Evolutionary conservation across 2,888 invertebrate genomes (phyloP).

Genomic region (Tachystola acroxantha): DNA sequence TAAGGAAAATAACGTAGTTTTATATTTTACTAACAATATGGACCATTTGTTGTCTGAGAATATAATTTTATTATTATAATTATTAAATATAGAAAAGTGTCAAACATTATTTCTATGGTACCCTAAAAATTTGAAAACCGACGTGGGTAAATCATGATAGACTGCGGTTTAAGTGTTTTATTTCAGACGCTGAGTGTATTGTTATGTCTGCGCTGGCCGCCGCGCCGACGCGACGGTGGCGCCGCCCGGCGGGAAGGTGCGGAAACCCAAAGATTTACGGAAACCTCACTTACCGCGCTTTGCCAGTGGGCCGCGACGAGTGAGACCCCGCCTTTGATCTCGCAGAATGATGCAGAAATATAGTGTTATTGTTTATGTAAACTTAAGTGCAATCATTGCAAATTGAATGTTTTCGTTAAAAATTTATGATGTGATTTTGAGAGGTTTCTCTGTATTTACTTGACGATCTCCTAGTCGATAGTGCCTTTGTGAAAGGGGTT

Average conservation of each 20-base stretch:
- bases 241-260: slow-evolving; percentile 45
- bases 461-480: too few species aligned
- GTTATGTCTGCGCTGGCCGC: slow-evolving; percentile 43
- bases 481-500: too few species aligned
- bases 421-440: too few species aligned
- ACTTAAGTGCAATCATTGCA: slow-evolving; percentile 3
- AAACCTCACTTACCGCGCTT: slow-evolving; percentile 19
- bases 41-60: too few species aligned
- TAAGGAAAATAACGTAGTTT: too few species aligned
- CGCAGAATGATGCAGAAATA: slow-evolving; percentile 9
- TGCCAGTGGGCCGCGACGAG: slow-evolving; percentile 19
- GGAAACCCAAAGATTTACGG: too few species aligned
- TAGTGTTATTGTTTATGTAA: slow-evolving; percentile 8
- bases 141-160: slow-evolving; percentile 35
- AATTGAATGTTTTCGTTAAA: slow-evolving; percentile 1
- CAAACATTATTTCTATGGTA: slow-evolving; percentile 1
- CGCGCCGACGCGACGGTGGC: slow-evolving; percentile 23
- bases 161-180: slow-evolving; percentile 62
- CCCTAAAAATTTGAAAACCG: slow-evolving; percentile 12
- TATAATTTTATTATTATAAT: too few species aligned
- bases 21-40: too few species aligned
- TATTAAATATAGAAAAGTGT: too few species aligned
- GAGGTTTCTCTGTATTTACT: too few species aligned
- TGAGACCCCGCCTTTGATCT: slow-evolving; percentile 25
- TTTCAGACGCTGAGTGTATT: slow-evolving; percentile 47